Evolutionary conservation across 1,140 invertebrate genomes (phyloP).

Genomic region (Apis florea): DNA sequence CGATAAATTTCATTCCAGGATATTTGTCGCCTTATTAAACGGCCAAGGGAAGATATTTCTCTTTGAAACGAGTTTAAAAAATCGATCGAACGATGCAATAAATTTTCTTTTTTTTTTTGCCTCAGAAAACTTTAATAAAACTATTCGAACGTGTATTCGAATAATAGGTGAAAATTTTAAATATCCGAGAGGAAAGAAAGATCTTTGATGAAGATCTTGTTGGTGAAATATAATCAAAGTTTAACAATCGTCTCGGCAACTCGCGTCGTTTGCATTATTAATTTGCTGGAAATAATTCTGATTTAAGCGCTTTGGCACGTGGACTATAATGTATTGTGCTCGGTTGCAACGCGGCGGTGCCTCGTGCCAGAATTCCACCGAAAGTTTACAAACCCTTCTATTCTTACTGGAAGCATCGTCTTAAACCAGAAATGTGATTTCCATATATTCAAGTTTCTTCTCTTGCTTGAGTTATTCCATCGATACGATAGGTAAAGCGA

Average conservation of each 20-base stretch:
- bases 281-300: conserved; percentile 38
- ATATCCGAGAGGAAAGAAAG: background rate
- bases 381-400: conserved; percentile 28
- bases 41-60: background rate
- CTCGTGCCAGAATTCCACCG: conserved; percentile 35
- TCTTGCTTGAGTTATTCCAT: background rate
- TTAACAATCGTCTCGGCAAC: background rate
- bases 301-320: conserved; percentile 24
- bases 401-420: conserved; percentile 27
- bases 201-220: background rate
- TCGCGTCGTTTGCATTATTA: conserved; percentile 17
- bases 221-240: background rate
- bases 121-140: too few species aligned
- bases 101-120: background rate
- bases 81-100: background rate
- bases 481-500: background rate
- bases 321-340: conserved; percentile 1
- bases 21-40: conserved; percentile 4
- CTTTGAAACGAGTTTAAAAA: background rate
- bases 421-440: conserved; percentile 36
- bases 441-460: conserved; percentile 2
- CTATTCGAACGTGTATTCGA: too few species aligned
- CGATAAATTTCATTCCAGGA: background rate
- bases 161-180: background rate
- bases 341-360: conserved; percentile 20